phyloP scores from a whole-genome alignment of 2,888 invertebrate species.

The Dinocampus coccinellae region DNA sequence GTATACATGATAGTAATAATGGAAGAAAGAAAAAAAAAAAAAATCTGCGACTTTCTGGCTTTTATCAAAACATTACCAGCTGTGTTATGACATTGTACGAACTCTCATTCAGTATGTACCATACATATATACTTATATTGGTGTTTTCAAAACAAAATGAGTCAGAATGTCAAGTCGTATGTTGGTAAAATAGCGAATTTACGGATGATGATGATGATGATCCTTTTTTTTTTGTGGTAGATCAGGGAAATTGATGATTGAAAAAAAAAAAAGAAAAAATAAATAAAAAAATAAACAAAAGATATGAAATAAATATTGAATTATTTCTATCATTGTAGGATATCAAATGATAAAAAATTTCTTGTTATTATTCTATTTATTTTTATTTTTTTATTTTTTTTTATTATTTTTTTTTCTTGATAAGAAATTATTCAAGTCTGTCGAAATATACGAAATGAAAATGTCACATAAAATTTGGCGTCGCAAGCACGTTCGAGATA shows the following conservation, averaged over 20 bases:
- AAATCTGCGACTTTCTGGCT: neutral
- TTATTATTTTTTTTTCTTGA: neutral
- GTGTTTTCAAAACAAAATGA: constrained; percentile 50
- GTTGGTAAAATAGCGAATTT: neutral
- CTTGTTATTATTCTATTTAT: too few relatives aligned
- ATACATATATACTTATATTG: constrained; percentile 34
- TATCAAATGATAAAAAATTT: too few relatives aligned
- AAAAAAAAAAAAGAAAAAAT: neutral
- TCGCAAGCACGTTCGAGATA: constrained; percentile 46
- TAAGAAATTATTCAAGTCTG: neutral
- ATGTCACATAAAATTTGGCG: constrained; percentile 21
- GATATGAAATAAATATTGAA: neutral
- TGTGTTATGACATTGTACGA: constrained; percentile 53
- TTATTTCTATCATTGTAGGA: neutral
- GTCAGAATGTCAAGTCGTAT: neutral
- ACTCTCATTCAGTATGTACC: constrained; percentile 36
- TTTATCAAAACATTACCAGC: constrained; percentile 46
- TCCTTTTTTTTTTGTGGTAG: constrained; percentile 22
- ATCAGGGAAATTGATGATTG: constrained; percentile 8
- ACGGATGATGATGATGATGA: constrained; percentile 1
- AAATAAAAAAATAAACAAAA: neutral
- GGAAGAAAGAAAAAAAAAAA: too few relatives aligned
- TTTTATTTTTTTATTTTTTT: too few relatives aligned
- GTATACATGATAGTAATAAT: too few relatives aligned
- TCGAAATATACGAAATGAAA: neutral